phyloP scores from a whole-genome alignment of 2,888 invertebrate genomes.

The Cyclophora albipunctata region DNA sequence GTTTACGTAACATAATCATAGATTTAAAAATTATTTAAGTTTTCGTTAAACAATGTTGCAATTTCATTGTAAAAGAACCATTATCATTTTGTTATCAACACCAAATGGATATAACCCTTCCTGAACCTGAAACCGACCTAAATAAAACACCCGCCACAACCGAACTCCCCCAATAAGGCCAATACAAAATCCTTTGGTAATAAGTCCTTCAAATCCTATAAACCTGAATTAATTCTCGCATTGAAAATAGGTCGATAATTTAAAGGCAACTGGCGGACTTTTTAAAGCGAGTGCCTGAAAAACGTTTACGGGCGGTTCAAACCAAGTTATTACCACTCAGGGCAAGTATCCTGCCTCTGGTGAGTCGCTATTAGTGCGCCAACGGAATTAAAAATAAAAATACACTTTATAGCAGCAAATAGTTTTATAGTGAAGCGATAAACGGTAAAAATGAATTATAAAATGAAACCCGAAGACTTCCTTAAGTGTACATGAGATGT shows the following conservation, averaged over 20 bases:
- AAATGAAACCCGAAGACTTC: slow-evolving; percentile 14
- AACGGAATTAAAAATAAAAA: slow-evolving; percentile 21
- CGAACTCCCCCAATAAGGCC: too few species aligned
- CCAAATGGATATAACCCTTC: too few species aligned
- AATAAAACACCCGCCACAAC: too few species aligned
- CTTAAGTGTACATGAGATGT: slow-evolving; percentile 3
- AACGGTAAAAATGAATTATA: slow-evolving; percentile 9
- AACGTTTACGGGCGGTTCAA: slow-evolving; percentile 16
- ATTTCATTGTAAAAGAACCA: too few species aligned
- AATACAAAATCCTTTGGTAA: background rate
- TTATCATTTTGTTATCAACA: too few species aligned
- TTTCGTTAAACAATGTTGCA: too few species aligned
- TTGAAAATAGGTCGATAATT: slow-evolving; percentile 4
- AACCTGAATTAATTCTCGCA: slow-evolving; percentile 9
- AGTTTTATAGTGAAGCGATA: slow-evolving; percentile 13
- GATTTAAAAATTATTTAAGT: too few species aligned
- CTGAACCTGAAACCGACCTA: too few species aligned
- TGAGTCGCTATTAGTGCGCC: slow-evolving; percentile 23
- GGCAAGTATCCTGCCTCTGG: slow-evolving; percentile 22
- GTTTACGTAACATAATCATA: too few species aligned
- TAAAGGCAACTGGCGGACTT: slow-evolving; percentile 16
- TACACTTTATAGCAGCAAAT: background rate
- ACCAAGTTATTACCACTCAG: slow-evolving; percentile 24
- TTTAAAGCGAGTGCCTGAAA: slow-evolving; percentile 20
- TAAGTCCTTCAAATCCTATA: slow-evolving; percentile 4